Percentiles rank a stretch among this genome's conserved stretches.
These are phyloP conservation scores for Amiota communis DNA, from an alignment of 2,888 invertebrate genomes.

Conservation along the genomic window DNA sequence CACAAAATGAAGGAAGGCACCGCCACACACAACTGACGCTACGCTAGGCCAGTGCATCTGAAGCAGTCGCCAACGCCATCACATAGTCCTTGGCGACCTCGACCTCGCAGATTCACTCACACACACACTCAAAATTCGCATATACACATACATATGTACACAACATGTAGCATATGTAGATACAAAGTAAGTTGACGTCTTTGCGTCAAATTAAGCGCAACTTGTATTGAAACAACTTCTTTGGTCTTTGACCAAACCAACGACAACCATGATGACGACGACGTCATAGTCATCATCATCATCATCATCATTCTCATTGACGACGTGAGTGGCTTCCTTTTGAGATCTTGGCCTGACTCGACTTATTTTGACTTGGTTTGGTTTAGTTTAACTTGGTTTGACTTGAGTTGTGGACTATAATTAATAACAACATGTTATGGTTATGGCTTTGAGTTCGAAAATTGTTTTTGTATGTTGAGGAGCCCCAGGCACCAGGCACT, in stretches of 20 bases:
- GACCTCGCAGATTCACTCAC: constrained; percentile 32
- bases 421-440: constrained; percentile 68
- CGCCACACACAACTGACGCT: constrained; percentile 49
- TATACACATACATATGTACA: constrained; percentile 6
- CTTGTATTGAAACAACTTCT: constrained; percentile 36
- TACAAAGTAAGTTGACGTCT: constrained; percentile 51
- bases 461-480: constrained; percentile 55
- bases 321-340: constrained; percentile 44
- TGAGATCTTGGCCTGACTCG: constrained; percentile 18
- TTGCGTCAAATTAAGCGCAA: constrained; percentile 66
- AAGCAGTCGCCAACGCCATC: constrained; percentile 20
- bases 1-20: constrained; percentile 4
- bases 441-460: constrained; percentile 57
- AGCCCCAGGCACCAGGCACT: constrained; percentile 9
- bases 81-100: constrained; percentile 38
- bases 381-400: neutral
- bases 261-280: too few species aligned
- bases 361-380: constrained; percentile 11
- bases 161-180: too few species aligned
- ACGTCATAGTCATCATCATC: too few species aligned
- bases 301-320: neutral
- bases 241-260: neutral
- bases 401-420: constrained; percentile 63
- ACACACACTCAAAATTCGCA: neutral
- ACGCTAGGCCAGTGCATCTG: constrained; percentile 42